Conservation (phyloP, 2,797 vertebrate species). For the Onychomys torridus region DNA sequence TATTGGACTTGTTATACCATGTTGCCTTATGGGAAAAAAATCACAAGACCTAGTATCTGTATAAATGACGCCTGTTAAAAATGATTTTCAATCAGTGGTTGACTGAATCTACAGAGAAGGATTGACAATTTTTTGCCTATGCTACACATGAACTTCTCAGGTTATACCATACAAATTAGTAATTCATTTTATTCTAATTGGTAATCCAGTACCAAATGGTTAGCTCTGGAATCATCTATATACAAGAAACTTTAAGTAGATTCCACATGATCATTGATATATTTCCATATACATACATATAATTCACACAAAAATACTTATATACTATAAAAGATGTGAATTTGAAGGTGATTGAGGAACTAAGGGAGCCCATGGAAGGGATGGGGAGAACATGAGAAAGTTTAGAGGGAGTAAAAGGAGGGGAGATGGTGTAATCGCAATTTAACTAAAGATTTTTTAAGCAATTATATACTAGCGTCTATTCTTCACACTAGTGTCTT, state of each 20-base stretch:
- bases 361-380: background rate
- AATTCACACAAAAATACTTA: background rate
- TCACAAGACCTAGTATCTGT: background rate
- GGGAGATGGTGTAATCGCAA: background rate
- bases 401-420: too few relatives aligned
- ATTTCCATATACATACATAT: background rate
- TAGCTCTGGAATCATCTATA: background rate
- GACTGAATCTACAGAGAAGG: too few relatives aligned
- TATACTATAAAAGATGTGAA: too few relatives aligned
- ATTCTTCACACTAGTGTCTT: background rate
- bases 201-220: background rate
- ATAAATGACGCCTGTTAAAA: background rate
- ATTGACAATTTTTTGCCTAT: background rate
- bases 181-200: background rate
- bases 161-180: background rate
- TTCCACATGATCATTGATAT: background rate
- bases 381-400: background rate
- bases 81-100: background rate
- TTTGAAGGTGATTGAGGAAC: background rate
- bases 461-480: background rate
- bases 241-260: background rate
- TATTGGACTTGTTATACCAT: background rate
- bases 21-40: background rate
- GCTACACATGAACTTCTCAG: background rate
- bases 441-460: background rate